Evolutionary conservation across 2,888 invertebrate species (phyloP).

Genomic region (Melanargia galathea): DNA sequence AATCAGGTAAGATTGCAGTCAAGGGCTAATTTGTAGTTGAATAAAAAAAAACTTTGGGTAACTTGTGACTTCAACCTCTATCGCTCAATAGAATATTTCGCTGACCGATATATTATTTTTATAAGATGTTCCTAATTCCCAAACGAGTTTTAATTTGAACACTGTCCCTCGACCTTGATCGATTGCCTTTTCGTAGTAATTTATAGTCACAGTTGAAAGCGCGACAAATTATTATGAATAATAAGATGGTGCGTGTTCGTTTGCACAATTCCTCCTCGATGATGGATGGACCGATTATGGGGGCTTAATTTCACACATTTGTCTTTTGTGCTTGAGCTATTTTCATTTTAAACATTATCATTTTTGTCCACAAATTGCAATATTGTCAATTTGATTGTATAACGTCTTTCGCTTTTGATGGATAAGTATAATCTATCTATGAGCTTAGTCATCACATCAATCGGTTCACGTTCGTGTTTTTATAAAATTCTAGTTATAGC

Average conservation of each 20-base stretch:
- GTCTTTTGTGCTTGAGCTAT: constrained; percentile 4
- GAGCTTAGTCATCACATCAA: too few species aligned
- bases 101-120: too few species aligned
- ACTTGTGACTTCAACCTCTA: too few species aligned
- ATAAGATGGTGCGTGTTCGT: constrained; percentile 53
- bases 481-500: too few species aligned
- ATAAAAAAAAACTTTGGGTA: too few species aligned
- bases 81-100: too few species aligned
- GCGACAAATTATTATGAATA: constrained; percentile 64
- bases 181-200: constrained; percentile 54
- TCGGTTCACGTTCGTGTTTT: too few species aligned
- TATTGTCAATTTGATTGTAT: background rate
- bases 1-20: too few species aligned
- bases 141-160: constrained; percentile 49
- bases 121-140: constrained; percentile 40
- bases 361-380: background rate
- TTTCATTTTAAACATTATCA: background rate
- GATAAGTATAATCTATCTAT: background rate
- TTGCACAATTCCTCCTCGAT: constrained; percentile 47
- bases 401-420: background rate
- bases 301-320: constrained; percentile 15
- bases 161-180: constrained; percentile 49
- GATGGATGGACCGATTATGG: constrained; percentile 53
- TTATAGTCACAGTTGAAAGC: constrained; percentile 45
- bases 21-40: too few species aligned